A percentile compares a stretch with the other conserved stretches of the same genome.
Conservation (phyloP, 2,797 vertebrate genomes). For the Ctenopoma kingsleyae region DNA sequence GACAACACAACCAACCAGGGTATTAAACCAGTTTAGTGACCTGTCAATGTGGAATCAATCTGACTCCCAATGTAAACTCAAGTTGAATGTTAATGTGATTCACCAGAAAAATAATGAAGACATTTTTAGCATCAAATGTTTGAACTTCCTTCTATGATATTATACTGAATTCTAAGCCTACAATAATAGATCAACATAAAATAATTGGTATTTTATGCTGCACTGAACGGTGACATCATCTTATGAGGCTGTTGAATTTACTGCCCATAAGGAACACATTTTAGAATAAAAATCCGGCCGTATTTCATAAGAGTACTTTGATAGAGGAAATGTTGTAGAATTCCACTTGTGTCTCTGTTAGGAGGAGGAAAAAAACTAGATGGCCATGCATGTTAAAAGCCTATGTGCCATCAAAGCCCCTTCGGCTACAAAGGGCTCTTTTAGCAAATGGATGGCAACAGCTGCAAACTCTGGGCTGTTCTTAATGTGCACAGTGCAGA, state of each 20-base stretch:
- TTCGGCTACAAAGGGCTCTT: constrained; percentile 78
- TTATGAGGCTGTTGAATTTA: constrained; percentile 32
- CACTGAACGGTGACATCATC: constrained; percentile 24
- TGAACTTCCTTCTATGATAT: background rate
- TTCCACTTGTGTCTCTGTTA: constrained; percentile 39
- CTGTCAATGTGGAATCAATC: constrained; percentile 4
- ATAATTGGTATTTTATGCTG: background rate
- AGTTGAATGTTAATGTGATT: background rate
- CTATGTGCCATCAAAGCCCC: constrained; percentile 81
- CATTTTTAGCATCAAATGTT: constrained; percentile 1
- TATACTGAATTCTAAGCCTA: background rate
- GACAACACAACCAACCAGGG: constrained; percentile 24
- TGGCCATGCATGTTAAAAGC: constrained; percentile 78
- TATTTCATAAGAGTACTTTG: constrained; percentile 54
- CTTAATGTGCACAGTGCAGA: constrained; percentile 77
- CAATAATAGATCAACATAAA: constrained; percentile 6
- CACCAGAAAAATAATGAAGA: background rate
- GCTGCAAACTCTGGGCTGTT: constrained; percentile 78
- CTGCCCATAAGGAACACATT: constrained; percentile 23
- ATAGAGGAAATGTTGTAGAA: constrained; percentile 56
- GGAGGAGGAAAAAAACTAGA: constrained; percentile 44
- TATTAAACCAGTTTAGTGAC: background rate
- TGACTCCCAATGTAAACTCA: background rate
- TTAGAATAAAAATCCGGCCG: constrained; percentile 23
- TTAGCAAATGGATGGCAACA: constrained; percentile 80